Base-by-base conservation (phyloP, 2,113 vertebrate genomes). In the Xiphophorus maculatus region DNA sequence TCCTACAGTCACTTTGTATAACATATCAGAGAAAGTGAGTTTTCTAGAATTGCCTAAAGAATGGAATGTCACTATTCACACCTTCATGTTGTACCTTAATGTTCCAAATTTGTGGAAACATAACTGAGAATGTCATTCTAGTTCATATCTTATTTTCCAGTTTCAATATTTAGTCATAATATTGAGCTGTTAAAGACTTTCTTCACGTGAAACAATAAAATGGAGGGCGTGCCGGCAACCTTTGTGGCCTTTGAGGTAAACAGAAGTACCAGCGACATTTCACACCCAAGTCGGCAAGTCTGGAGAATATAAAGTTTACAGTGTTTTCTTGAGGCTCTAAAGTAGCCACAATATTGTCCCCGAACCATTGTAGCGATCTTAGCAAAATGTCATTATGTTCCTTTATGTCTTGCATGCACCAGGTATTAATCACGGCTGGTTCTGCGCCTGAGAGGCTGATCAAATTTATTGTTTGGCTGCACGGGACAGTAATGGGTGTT, bases 401-500 rank as follows among this genome's bases (percentile, higher is more conserved):
- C 95, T 97, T 96, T 95, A 94, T 96, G 96, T 96, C 96, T 94
- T 93, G 94, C 64, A 69, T 88, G 87, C 94, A 94, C 79, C 90
- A 95, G 89, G 94, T 96, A 96, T 97, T 97, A 96, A 97, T 97
- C 96, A 96, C 89, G 86, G 92, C 94, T 94, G 94, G 92, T 94
- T 97, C 95, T 95, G 95, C 88, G 93, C 90, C 85, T 89, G 93
- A 96, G 97, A 96, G 96, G 96, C 96, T 96, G 96, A 95, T 96
- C 95, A 96, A 95, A 97, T 97, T 96, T 96, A 97, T 96, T 96
- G 96, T 97, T 97, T 96, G 94, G 95, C 96, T 94, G 95, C 94
- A 91, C 91, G 93, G 95, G 95, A 96, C 96, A 96, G 97, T 98
- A 99, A 98, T 98, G 97, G 96, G 96, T 97, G 96, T 98, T 98